These are phyloP conservation scores for Drosophila gaucha DNA, from an alignment of 2,888 invertebrate species.

Conservation along the genomic window DNA sequence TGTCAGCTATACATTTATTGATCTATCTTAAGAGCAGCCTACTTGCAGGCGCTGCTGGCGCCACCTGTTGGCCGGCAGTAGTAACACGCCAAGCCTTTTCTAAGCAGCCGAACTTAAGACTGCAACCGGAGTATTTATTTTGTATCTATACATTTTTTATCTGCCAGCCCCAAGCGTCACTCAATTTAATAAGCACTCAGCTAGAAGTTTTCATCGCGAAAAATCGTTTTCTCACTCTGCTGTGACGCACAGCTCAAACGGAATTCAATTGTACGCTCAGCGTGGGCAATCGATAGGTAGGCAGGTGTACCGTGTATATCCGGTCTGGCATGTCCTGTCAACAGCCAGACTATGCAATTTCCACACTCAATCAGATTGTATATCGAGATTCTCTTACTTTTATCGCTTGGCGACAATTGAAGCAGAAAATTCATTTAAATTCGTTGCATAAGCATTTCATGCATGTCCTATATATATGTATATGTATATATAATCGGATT, in stretches of 20 bases:
- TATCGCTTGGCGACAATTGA: conserved; percentile 1
- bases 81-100: background rate
- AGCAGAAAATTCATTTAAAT: conserved; percentile 11
- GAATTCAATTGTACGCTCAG: conserved; percentile 30
- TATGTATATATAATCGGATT: background rate
- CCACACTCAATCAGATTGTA: conserved; percentile 16
- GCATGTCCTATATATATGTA: background rate
- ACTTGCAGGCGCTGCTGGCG: conserved; percentile 7
- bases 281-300: conserved; percentile 29
- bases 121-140: background rate
- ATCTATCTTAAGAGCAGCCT: conserved; percentile 18
- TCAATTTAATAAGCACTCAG: conserved; percentile 39
- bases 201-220: conserved; percentile 3
- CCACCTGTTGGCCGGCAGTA: conserved; percentile 34
- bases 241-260: conserved; percentile 9
- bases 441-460: background rate
- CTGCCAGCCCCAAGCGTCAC: background rate
- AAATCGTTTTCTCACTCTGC: conserved; percentile 9
- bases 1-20: conserved; percentile 36
- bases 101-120: background rate
- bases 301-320: conserved; percentile 5
- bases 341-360: conserved; percentile 18
- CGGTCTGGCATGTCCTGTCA: conserved; percentile 35
- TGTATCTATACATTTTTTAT: too few species aligned
- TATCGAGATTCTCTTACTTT: conserved; percentile 3